phyloP scores from a whole-genome alignment of 1,140 invertebrate species.

The Pomacea maculata region DNA sequence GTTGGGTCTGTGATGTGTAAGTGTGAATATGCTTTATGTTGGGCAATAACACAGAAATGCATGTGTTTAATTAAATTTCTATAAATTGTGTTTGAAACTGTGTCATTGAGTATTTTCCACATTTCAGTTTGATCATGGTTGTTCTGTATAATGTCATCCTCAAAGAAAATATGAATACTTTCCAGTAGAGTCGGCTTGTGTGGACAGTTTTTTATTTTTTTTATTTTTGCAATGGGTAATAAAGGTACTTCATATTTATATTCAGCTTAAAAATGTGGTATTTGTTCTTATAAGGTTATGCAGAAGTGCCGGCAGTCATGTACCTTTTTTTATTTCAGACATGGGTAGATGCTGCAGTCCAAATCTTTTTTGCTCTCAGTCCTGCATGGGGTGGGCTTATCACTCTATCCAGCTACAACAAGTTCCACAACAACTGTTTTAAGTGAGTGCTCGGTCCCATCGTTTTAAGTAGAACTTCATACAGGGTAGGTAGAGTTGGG shows the following conservation, averaged over 20 bases:
- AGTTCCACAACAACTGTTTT: slow-evolving; percentile 72
- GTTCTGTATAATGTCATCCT: too few species aligned
- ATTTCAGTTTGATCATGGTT: too few species aligned
- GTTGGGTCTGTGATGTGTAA: too few species aligned
- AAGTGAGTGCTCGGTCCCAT: slow-evolving; percentile 59
- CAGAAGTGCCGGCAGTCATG: too few species aligned
- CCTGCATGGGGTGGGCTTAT: slow-evolving; percentile 71
- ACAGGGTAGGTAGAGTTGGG: neutral
- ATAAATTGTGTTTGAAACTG: too few species aligned
- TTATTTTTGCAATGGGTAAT: neutral
- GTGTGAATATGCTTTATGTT: too few species aligned
- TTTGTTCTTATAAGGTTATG: neutral
- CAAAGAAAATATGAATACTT: too few species aligned
- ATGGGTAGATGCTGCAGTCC: slow-evolving; percentile 70
- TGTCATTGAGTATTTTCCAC: too few species aligned
- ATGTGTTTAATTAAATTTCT: too few species aligned
- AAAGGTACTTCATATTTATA: neutral
- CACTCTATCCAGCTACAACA: slow-evolving; percentile 71
- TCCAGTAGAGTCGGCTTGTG: neutral
- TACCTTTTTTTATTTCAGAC: slow-evolving; percentile 54
- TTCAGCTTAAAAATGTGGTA: neutral
- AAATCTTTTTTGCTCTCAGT: slow-evolving; percentile 71
- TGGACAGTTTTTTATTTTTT: neutral
- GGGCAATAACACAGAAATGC: too few species aligned
- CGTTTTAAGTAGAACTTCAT: neutral